Base-by-base conservation (phyloP, 1,140 invertebrate genomes). In the Scylla paramamosain region DNA sequence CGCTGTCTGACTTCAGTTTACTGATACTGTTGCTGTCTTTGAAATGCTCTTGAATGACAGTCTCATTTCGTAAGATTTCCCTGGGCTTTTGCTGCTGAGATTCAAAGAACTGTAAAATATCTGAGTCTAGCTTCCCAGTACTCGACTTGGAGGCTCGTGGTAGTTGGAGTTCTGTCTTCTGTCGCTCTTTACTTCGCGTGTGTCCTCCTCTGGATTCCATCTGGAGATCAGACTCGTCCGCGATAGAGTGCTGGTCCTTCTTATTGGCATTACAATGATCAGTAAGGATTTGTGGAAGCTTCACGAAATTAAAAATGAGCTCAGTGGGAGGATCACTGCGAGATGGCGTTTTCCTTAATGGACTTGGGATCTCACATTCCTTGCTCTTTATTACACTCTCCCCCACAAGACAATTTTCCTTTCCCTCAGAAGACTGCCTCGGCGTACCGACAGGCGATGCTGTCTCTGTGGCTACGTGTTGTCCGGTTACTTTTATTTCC, bases 51-150 rank as follows among this genome's bases (percentile, higher is more conserved):
- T 77, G 83, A 29, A 95, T 92, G n/a, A 92, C 31, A 39, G 92
- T 95, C 29, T 95, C 94, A 89, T 95, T 95, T 29, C 94, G 82
- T 14, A 67, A 1, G 7, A 95, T 95, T n/a, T 95, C 94, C n/a
- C 94, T 48, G 0, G 94, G 91, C 29, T 93, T 95, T 29, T 92
- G 84, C 28, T 95, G 94, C 84, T 93, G 94, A 32, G 91, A 87
- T 20, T 95, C 94, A 31, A 95, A 95, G 39, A 95, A 95, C n/a
- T 95, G 94, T n/a, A 95, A 92, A 28, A 95, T 95, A 4, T 95
- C 94, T 0, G 94, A 88, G 86, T 95, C 94, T 0, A 95, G 86
- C 48, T 95, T 95, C 4, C 94, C 91, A 67, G 67, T 20, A n/a
- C 16, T n/a, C 8, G 67, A n/a, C 20, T 77, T 77, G 52, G 52